Base-by-base conservation (phyloP, 1,140 invertebrate species). In the Zophobas morio region DNA sequence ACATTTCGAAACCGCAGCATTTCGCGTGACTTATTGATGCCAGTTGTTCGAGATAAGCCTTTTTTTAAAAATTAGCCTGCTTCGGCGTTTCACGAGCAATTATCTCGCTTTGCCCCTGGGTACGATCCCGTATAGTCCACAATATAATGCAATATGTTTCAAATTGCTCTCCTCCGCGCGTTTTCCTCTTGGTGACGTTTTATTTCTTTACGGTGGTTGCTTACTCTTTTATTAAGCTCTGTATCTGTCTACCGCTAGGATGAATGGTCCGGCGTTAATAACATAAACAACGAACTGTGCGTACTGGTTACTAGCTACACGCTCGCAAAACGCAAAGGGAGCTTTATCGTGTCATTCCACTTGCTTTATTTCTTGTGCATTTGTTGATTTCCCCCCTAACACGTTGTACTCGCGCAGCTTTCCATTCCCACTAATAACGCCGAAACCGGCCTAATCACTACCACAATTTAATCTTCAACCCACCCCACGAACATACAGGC, bases 191-290 rank as follows among this genome's bases (percentile, higher is more conserved):
- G 75, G 49, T 57, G 78, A 76, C 77, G 80, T 78, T 79, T 81
- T 81, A 81, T 81, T 81, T 76, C 77, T 81, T 78, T 79, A 77
- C 78, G 78, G 80, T 78, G 76, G 80, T 79, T 81, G 80, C 78
- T 80, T 81, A 80, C 80, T 79, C 80, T 81, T 81, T 81, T 81
- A 81, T 81, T 81, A 81, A 81, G 78, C 78, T 79, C 74, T 79
- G 80, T 78, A 81, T 81, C 81, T 81, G 78, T 82, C 78, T 78
- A 78, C 49, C 71, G 77, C 66, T 79, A 80, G 77, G 71, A 81
- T 79, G 70, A 81, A 86, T 86, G 81, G 79, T 86, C 49, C 83
- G 83, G 79, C 84, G 84, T 79, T 84, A 84, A 85, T 84, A 87
- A 72, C 86, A 87, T 81, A 74, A 74, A 74, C 72, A 74, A 74